Base-by-base conservation (phyloP, 2,113 vertebrate genomes). In the Colius striatus region DNA sequence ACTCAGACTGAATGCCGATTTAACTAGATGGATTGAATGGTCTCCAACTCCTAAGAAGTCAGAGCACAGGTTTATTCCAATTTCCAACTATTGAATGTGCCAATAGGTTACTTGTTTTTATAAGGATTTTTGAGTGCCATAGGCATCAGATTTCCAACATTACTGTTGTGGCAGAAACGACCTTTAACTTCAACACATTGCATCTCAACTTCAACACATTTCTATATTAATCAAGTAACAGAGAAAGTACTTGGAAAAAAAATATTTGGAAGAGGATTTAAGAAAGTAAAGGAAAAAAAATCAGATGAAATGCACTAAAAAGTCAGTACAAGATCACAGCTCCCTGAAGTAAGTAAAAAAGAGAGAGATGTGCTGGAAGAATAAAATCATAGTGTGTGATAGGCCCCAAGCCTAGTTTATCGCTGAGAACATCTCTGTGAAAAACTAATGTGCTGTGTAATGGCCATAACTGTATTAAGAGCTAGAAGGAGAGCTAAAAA, bases 401-500 rank as follows among this genome's bases (percentile, higher is more conserved):
- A 84, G 67, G 62, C 66, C 83, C 32, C 10, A 93, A 97, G 80
- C 67, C 78, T 89, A 51, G 30, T 96, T 96, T 81, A 89, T 67
- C 26, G 55, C 77, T 90, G 79, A 96, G 91, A 97, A 81, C 51
- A 63, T 89, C 75, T 87, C 67, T 89, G 72, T 6, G 47, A 95
- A 86, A 96, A 97, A 88, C 79, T 96, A 97, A 97, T 96, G 89
- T 96, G 80, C 95, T 97, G 96, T 97, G 89, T 95, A 96, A 97
- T 89, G 78, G 82, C 86, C 78, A 67, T 87, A 92, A 63, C 34
- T 73, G 27, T 76, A 92, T 84, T 92, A 89, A 96, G 53, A 91
- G 41, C 72, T 88, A 92, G 50, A 92, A 92, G 88, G 81, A 96
- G 90, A 95, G 61, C 71, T 95, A 96, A 95, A 97, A 96, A 95